These are phyloP conservation scores for Sebastes dallii DNA, from an alignment of 2,797 vertebrate genomes.

Conservation along the genomic window DNA sequence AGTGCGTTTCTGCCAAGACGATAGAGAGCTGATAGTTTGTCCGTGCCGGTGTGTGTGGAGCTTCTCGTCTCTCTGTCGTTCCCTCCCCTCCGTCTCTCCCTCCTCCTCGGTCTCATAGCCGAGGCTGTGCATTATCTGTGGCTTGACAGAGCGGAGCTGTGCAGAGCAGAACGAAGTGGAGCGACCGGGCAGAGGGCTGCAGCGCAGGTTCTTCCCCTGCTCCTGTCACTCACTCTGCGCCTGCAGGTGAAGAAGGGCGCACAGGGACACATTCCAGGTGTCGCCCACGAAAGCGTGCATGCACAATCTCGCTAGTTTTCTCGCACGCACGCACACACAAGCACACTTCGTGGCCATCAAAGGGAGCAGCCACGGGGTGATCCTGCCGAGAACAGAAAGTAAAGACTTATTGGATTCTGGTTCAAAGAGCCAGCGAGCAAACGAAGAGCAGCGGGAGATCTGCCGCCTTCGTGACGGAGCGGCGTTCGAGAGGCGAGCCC, in stretches of 20 bases:
- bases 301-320: slow-evolving; percentile 4
- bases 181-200: slow-evolving; percentile 60
- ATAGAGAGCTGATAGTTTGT: slow-evolving; percentile 64
- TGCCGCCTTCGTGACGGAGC: slow-evolving; percentile 25
- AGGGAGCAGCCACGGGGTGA: slow-evolving; percentile 65
- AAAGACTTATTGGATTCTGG: slow-evolving; percentile 72
- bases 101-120: slow-evolving; percentile 59
- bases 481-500: slow-evolving; percentile 38
- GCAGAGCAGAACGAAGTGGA: slow-evolving; percentile 60
- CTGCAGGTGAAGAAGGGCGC: slow-evolving; percentile 69
- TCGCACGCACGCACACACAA: neutral
- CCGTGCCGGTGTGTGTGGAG: slow-evolving; percentile 49
- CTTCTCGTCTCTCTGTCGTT: slow-evolving; percentile 55
- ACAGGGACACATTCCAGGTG: slow-evolving; percentile 65
- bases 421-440: slow-evolving; percentile 64
- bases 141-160: slow-evolving; percentile 68
- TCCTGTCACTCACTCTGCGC: slow-evolving; percentile 48
- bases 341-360: slow-evolving; percentile 50
- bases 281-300: slow-evolving; percentile 14
- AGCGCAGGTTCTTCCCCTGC: slow-evolving; percentile 48
- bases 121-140: slow-evolving; percentile 64
- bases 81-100: slow-evolving; percentile 62
- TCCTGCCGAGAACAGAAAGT: slow-evolving; percentile 68
- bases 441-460: slow-evolving; percentile 56
- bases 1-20: slow-evolving; percentile 36